These are phyloP conservation scores for Siniperca scherzeri DNA, from an alignment of 2,797 vertebrate genomes.

Conservation along the genomic window DNA sequence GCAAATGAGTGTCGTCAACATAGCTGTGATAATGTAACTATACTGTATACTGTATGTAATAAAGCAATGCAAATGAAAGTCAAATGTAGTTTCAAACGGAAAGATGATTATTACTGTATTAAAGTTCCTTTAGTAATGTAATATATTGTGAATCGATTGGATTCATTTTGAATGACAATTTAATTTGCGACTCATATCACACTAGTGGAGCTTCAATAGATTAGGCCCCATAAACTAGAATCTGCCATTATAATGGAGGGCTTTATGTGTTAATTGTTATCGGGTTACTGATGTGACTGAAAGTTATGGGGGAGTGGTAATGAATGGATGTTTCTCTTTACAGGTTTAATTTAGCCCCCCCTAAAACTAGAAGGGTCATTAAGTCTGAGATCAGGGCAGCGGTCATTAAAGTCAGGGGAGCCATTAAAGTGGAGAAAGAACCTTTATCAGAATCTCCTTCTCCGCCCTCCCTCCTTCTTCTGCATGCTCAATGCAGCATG, in stretches of 20 bases:
- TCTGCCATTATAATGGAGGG: conserved; percentile 67
- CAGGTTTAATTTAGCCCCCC: conserved; percentile 84
- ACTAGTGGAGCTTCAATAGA: conserved; percentile 48
- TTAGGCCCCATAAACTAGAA: conserved; percentile 68
- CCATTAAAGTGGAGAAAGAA: conserved; percentile 75
- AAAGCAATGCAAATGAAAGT: not conserved
- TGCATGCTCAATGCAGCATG: conserved; percentile 73
- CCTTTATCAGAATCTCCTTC: conserved; percentile 69
- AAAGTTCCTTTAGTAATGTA: conserved; percentile 11
- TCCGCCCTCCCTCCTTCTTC: conserved; percentile 54
- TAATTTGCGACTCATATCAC: conserved; percentile 57
- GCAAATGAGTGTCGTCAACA: not conserved
- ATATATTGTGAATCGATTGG: conserved; percentile 1
- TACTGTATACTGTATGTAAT: not conserved
- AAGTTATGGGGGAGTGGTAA: conserved; percentile 73
- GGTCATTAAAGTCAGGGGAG: conserved; percentile 82
- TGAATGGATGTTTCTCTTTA: conserved; percentile 82
- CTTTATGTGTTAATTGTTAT: conserved; percentile 79
- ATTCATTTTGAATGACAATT: conserved; percentile 50
- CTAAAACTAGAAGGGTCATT: conserved; percentile 84
- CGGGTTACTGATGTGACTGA: conserved; percentile 71
- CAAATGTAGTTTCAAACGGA: not conserved
- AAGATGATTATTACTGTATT: conserved; percentile 1
- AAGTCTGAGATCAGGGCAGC: conserved; percentile 81
- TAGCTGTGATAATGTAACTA: not conserved